phyloP scores from a whole-genome alignment of 2,113 vertebrate species.

The Ellobius talpinus region DNA sequence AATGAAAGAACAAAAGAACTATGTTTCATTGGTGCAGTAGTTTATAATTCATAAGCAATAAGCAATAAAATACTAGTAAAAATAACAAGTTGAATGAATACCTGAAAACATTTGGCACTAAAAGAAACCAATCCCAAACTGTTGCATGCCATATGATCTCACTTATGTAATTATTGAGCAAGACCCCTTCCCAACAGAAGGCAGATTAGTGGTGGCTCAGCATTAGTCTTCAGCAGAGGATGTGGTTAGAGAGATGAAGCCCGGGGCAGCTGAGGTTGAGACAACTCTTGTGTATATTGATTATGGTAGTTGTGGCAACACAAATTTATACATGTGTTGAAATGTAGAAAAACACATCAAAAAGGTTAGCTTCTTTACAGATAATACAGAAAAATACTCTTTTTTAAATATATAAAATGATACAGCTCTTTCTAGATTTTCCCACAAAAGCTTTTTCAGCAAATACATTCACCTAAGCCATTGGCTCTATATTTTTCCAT shows the following conservation, averaged over 20 bases:
- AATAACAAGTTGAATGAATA: constrained; percentile 11
- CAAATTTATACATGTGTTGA: not conserved
- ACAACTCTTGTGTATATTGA: not conserved
- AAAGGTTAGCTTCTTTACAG: not conserved
- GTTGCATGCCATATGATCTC: not conserved
- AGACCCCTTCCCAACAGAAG: not conserved
- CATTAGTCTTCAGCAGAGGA: not conserved
- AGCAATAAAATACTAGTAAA: not conserved
- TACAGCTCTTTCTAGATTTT: not conserved
- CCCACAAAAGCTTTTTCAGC: not conserved
- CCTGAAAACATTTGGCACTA: not conserved
- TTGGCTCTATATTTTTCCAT: not conserved
- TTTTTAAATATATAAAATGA: not conserved
- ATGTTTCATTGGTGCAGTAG: not conserved
- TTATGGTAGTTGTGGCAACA: not conserved
- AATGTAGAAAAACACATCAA: not conserved
- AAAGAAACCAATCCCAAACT: not conserved
- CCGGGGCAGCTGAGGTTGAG: not conserved
- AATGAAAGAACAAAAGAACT: not conserved
- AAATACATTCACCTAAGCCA: not conserved
- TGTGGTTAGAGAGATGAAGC: not conserved
- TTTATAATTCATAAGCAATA: not conserved
- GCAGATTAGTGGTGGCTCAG: not conserved
- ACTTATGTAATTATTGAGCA: not conserved
- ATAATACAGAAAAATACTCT: not conserved